Base-by-base conservation (phyloP, 2,888 invertebrate genomes). In the Protonemura montana region DNA sequence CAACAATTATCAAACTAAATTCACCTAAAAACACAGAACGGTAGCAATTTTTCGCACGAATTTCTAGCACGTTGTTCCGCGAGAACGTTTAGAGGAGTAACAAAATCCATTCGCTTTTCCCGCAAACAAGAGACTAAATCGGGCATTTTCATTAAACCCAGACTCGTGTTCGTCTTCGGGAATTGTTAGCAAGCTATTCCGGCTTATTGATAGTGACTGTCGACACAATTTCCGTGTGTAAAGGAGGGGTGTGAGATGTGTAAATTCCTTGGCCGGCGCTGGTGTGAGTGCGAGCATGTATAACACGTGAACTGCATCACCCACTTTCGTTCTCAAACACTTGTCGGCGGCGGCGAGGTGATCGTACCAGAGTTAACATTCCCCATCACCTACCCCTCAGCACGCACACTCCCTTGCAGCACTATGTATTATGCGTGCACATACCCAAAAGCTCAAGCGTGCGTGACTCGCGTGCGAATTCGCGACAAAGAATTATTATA, bases 301-400 rank as follows among this genome's bases (percentile, higher is more conserved):
- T 21, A 21, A 59, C 59, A 59, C 1, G 59, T 59, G 59, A 59
- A 59, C 59, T 59, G 59, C 59, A 59, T 59, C 59, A 59, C 59
- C 59, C 59, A 59, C 59, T 59, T 59, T 59, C 59, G 78, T 78
- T 78, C 78, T 10, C 78, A 78, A 78, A 78, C 78, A 78, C 78
- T 78, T 78, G 78, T 78, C 78, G 78, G 28, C 16, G 10, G 78
- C 28, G n/a, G 78, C 21, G 13, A 78, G 78, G 27, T 78, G 28
- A 27, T 78, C 26, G 28, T 27, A 5, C 7, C 28, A 28, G 27
- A 26, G 78, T 78, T 78, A 6, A 78, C 78, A 78, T 10, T 7
- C 78, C 78, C 28, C 78, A 7, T 7, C 26, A 0, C 78, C 78
- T 16, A 3, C 78, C 78, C 78, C 28, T 6, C 78, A 3, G 3